phyloP scores from a whole-genome alignment of 2,888 invertebrate genomes.

The Dasysyrphus albostriatus region DNA sequence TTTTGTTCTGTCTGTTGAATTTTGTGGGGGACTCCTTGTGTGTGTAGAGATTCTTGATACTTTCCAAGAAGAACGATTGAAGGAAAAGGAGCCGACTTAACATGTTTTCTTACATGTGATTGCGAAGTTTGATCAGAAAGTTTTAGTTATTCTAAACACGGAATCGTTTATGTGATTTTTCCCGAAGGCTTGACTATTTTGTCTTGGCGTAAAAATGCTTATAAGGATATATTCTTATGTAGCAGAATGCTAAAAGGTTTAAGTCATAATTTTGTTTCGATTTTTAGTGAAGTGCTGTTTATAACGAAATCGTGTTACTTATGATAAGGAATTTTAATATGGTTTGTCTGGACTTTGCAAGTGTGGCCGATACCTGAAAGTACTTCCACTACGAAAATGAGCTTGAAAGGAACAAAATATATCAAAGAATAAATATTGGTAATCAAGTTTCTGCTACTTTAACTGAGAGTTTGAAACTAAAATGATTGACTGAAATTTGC shows the following conservation, averaged over 20 bases:
- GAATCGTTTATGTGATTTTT: not conserved
- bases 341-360: no score
- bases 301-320: no score
- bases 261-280: no score
- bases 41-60: conserved; percentile 49
- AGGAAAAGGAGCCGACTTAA: conserved; percentile 9
- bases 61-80: conserved; percentile 8
- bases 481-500: no score
- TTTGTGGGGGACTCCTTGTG: conserved; percentile 39
- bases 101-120: conserved; percentile 18
- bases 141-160: conserved; percentile 21
- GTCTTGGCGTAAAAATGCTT: not conserved
- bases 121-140: not conserved
- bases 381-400: no score
- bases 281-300: no score
- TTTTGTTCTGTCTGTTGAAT: conserved; percentile 10
- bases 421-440: no score
- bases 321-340: no score
- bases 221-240: not conserved
- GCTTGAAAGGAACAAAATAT: no score
- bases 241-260: not conserved
- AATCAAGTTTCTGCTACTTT: no score
- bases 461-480: no score
- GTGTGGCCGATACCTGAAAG: no score
- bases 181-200: conserved; percentile 1